Evolutionary conservation across 2,797 vertebrate genomes (phyloP).

Genomic region (Todus mexicanus): DNA sequence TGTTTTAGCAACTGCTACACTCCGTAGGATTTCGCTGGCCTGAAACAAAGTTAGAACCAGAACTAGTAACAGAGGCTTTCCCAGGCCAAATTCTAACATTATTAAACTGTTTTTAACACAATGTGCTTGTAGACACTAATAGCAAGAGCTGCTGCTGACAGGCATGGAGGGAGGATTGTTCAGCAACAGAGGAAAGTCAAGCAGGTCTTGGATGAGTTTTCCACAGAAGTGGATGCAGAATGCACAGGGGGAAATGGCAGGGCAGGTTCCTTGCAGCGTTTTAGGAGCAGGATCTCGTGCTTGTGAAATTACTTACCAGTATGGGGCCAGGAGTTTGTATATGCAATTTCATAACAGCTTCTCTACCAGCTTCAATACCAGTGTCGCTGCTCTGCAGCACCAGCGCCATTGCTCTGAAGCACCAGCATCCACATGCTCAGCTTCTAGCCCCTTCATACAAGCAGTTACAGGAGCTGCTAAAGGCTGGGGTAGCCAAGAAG

Average conservation of each 20-base stretch:
- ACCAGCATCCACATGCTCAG: neutral
- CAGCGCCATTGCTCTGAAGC: neutral
- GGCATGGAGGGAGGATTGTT: neutral
- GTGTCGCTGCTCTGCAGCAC: neutral
- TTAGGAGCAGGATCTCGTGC: neutral
- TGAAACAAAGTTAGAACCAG: neutral
- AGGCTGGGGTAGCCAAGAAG: neutral
- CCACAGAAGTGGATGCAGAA: neutral
- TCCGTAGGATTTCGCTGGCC: conserved; percentile 20
- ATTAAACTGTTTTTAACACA: neutral
- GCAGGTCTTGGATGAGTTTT: neutral
- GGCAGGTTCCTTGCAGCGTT: neutral
- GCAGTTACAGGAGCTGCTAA: neutral
- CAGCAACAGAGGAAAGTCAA: neutral
- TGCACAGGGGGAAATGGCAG: neutral
- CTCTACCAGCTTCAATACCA: neutral
- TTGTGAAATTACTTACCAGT: neutral
- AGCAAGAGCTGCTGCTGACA: neutral
- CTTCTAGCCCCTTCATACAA: neutral
- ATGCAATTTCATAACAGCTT: neutral
- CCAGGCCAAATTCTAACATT: neutral
- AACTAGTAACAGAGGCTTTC: neutral
- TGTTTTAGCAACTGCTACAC: conserved; percentile 13
- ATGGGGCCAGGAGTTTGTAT: neutral
- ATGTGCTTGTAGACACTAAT: neutral